Base-by-base conservation (phyloP, 2,797 vertebrate species). In the Discoglossus pictus region DNA sequence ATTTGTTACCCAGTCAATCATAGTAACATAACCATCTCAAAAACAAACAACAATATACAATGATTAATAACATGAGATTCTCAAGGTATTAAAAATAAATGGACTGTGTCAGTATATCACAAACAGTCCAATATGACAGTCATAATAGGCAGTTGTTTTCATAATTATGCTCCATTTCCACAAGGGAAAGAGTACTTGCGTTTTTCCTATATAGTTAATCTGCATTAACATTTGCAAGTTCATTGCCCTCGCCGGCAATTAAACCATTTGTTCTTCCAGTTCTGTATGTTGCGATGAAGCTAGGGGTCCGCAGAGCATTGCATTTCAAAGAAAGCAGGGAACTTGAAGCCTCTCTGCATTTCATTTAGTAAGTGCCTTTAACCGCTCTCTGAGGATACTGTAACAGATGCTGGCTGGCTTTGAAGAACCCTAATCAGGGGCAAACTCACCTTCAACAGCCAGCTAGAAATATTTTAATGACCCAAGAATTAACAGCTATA, bases 161-260 rank as follows among this genome's bases (percentile, higher is more conserved):
- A 61, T 54, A 61, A 61, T 44, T 36, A 61, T 61, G 25, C 20
- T 43, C n/a, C 16, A 61, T 68, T 44, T 60, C 38, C 48, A 61
- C 39, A 15, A 18, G 27, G 47, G 56, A 60, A 53, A 36, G 34
- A 21, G 47, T 54, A 15, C 24, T 23, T 31, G 58, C 21, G 24
- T 13, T 40, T 61, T 43, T 47, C 16, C 23, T 61, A 50, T 20
- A 42, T 35, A 46, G 42, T 55, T 62, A 69, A 69, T 54, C 58
- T 69, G 66, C 43, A 63, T 56, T 70, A 55, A 56, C 51, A 63
- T 40, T 47, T 55, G 54, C 34, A 50, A 43, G 59, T 63, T 70
- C 51, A 56, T 9, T 48, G 59, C 60, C 51, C 51, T 70, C 46
- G 24, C 50, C 10, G 36, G 42, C 34, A 50, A 56, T 62, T 62